Evolutionary conservation across 2,797 vertebrate species (phyloP), one percentile per base, ranked within the genome.

Genomic region (Falco novaeseelandiae): DNA sequence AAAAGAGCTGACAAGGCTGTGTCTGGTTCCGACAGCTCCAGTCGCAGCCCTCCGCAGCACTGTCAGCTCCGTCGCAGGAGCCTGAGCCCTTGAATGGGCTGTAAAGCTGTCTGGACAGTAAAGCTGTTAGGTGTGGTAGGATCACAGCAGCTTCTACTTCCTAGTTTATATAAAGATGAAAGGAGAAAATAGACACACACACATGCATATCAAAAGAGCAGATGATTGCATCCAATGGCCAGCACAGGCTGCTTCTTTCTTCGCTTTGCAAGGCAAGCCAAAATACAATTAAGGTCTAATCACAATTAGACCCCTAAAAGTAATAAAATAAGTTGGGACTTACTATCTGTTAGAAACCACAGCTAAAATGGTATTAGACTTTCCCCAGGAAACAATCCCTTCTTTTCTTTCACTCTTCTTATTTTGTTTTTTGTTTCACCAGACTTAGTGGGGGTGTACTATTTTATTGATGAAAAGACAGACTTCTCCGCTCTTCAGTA

Each of bases 141-240:
- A 81, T 86, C 85, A 40, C 81, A 87, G 92, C 42, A 25, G 84
- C 83, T 71, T 70, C 93, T 52, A 19, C 52, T 70, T 40, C 72
- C 71, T 62, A 38, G 16, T 21, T 51, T 52, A 14, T 86, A 36
- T 16, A 12, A 19, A 78, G 93, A 94, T 96, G 67, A 97, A 96
- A 97, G 73, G 61, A 62, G 16, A 10, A 52, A 82, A 51, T 0
- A 76, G 58, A 76, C 51, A 42, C 65, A 38, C 6, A 8, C n/a
- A 62, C 71, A 22, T 40, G 70, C 69, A 42, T 89, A 87, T 92
- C 83, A 93, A 96, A 96, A 83, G 84, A 93, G 52, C 78, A 70
- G 90, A 79, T 92, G 93, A 93, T 2, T 40, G 77, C 30, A 72
- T 51, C 44, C 71, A 40, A 14, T 14, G 63, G 66, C 76, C 76